Percentiles rank a stretch among this genome's conserved stretches.
Evolutionary conservation across 2,888 invertebrate genomes (phyloP).

Genomic region (Phalera bucephala): DNA sequence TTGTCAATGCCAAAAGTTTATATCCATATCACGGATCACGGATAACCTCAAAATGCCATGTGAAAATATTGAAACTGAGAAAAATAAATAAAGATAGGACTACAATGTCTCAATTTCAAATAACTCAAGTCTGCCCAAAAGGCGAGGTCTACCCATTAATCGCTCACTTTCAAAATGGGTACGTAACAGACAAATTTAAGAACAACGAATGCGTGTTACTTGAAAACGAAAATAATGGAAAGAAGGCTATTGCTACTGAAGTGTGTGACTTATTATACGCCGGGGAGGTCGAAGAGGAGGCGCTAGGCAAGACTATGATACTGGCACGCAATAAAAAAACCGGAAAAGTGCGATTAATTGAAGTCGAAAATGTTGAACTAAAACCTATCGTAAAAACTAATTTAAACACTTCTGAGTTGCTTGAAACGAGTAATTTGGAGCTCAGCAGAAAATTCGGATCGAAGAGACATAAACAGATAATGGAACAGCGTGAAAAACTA

Average conservation of each 20-base stretch:
- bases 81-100: slow-evolving; percentile 3
- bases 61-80: slow-evolving; percentile 4
- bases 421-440: slow-evolving; percentile 57
- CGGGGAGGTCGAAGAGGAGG: slow-evolving; percentile 54
- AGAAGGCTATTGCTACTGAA: slow-evolving; percentile 43
- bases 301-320: slow-evolving; percentile 52
- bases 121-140: slow-evolving; percentile 57
- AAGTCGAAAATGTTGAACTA: slow-evolving; percentile 49
- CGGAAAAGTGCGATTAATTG: slow-evolving; percentile 64
- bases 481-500: slow-evolving; percentile 84
- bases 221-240: slow-evolving; percentile 37
- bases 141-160: slow-evolving; percentile 43
- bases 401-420: slow-evolving; percentile 27
- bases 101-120: slow-evolving; percentile 40
- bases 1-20: slow-evolving; percentile 7
- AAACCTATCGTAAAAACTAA: slow-evolving; percentile 48
- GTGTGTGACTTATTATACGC: slow-evolving; percentile 52
- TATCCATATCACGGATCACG: background rate
- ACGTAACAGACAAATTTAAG: slow-evolving; percentile 48
- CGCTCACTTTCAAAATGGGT: slow-evolving; percentile 67
- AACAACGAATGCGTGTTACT: slow-evolving; percentile 41
- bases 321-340: slow-evolving; percentile 55
- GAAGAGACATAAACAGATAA: slow-evolving; percentile 81
- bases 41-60: slow-evolving; percentile 2
- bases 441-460: slow-evolving; percentile 86